Conservation (phyloP, 2,113 vertebrate genomes). For the Campylorhamphus procurvoides region DNA sequence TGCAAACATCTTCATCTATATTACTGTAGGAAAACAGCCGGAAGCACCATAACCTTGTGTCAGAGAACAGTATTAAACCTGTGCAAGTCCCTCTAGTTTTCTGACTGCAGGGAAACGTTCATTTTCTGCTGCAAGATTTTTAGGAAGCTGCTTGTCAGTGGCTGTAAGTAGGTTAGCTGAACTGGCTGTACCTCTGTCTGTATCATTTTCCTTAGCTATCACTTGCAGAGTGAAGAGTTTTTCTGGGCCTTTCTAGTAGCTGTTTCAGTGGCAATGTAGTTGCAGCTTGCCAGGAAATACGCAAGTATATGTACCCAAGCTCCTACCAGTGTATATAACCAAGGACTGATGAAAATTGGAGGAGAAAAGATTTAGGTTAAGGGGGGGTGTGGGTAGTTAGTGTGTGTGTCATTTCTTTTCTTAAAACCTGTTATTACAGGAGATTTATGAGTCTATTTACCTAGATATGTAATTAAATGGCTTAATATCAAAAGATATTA, state of each 20-base stretch:
- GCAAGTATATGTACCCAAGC: neutral
- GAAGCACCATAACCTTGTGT: neutral
- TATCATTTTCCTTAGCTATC: neutral
- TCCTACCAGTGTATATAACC: fast-evolving
- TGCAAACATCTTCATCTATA: neutral
- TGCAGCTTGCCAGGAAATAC: neutral
- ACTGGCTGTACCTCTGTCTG: neutral
- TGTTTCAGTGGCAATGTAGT: neutral
- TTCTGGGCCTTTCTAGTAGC: neutral
- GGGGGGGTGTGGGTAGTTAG: no score
- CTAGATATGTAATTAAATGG: neutral
- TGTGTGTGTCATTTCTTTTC: neutral
- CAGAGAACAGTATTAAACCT: neutral
- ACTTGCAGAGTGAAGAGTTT: neutral
- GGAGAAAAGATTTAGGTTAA: neutral
- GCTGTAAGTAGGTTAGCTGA: neutral
- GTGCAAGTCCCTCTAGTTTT: neutral
- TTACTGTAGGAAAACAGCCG: neutral
- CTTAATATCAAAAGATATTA: neutral
- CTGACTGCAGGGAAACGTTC: neutral
- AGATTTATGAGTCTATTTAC: neutral
- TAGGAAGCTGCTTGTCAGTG: neutral
- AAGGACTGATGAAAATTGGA: neutral
- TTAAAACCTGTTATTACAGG: neutral
- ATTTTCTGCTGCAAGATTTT: neutral